A percentile compares a stretch with the other conserved stretches of the same genome.
These are phyloP conservation scores for Exocentrus adspersus DNA, from an alignment of 2,888 invertebrate genomes.

Conservation along the genomic window DNA sequence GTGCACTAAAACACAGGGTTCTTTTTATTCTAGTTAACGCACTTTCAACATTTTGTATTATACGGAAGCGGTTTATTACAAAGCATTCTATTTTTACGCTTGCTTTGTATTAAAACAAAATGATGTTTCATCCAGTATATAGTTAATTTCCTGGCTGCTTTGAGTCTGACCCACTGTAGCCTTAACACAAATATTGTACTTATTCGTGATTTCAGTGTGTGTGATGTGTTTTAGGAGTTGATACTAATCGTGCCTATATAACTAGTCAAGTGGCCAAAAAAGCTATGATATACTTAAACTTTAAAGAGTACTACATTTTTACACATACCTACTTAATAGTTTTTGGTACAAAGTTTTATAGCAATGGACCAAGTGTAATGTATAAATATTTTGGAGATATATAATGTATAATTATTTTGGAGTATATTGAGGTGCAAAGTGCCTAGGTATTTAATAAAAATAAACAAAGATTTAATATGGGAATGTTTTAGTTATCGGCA, in stretches of 20 bases:
- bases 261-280: conserved; percentile 22
- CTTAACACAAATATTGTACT: conserved; percentile 13
- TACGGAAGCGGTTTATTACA: too few species aligned
- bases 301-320: background rate
- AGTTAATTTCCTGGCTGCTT: too few species aligned
- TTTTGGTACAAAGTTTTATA: too few species aligned
- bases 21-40: conserved; percentile 16
- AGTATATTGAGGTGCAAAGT: conserved; percentile 14
- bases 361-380: too few species aligned
- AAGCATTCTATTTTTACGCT: too few species aligned
- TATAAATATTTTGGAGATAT: background rate
- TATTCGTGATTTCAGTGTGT: conserved; percentile 17
- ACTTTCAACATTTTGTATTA: background rate
- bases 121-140: too few species aligned
- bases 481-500: conserved; percentile 19
- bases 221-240: conserved; percentile 9
- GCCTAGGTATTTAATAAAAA: conserved; percentile 20
- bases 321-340: background rate
- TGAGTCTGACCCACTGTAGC: too few species aligned
- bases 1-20: conserved; percentile 1
- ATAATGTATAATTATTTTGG: background rate
- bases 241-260: conserved; percentile 8
- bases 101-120: too few species aligned
- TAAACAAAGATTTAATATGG: too few species aligned
- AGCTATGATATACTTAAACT: background rate